phyloP scores from a whole-genome alignment of 2,888 invertebrate species.

The Sacculina carcini region DNA sequence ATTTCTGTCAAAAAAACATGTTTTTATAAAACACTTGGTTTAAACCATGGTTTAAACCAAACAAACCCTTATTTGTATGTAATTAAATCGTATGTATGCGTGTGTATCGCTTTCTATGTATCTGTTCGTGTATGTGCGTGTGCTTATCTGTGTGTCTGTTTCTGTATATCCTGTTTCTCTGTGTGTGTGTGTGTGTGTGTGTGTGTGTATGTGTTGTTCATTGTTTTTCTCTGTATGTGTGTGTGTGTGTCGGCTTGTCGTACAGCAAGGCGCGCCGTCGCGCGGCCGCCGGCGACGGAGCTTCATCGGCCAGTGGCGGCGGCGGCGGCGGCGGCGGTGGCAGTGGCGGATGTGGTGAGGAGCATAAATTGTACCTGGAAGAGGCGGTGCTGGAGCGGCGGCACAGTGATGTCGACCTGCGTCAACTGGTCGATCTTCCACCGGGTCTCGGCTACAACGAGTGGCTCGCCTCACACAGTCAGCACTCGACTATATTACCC shows the following conservation, averaged over 20 bases:
- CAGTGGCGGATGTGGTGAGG: too few relatives aligned
- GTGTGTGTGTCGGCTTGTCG: neutral
- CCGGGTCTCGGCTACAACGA: conserved; percentile 91
- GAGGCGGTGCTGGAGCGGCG: conserved; percentile 78
- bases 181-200: neutral
- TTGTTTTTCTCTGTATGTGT: neutral
- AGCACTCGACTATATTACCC: too few relatives aligned
- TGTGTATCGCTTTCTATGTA: neutral
- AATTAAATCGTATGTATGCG: neutral
- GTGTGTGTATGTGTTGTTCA: neutral
- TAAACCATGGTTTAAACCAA: too few relatives aligned
- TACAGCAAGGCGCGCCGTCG: conserved; percentile 21
- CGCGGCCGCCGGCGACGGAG: conserved; percentile 12
- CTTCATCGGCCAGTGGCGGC: conserved; percentile 14
- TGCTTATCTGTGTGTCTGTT: neutral
- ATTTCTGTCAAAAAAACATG: neutral
- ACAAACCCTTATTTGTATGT: too few relatives aligned
- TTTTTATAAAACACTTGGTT: too few relatives aligned
- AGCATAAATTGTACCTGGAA: conserved; percentile 79
- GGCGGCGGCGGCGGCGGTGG: conserved; percentile 14
- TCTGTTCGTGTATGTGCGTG: neutral
- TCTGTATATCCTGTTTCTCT: neutral
- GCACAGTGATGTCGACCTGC: conserved; percentile 77
- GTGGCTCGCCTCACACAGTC: conserved; percentile 97
- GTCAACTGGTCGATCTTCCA: conserved; percentile 81